A percentile compares a stretch with the other conserved stretches of the same genome.
phyloP scores from a whole-genome alignment of 2,797 vertebrate species.

The Peromyscus eremicus region DNA sequence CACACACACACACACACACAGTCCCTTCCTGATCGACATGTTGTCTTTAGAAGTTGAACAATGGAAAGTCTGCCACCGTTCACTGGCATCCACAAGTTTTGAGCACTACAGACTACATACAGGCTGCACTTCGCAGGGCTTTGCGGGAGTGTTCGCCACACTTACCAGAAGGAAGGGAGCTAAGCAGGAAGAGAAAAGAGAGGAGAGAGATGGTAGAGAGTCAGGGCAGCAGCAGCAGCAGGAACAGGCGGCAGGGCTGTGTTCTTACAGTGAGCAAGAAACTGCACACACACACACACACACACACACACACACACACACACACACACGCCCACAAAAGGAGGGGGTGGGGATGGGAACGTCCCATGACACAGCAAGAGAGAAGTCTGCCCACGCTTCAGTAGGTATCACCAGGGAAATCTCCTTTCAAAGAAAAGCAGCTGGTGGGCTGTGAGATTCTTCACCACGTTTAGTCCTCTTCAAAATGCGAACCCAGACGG shows the following conservation, averaged over 20 bases:
- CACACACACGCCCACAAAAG: background rate
- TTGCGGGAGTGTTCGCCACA: conserved; percentile 74
- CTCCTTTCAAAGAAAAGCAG: conserved; percentile 64
- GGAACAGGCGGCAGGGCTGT: conserved; percentile 64
- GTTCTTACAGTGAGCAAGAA: conserved; percentile 66
- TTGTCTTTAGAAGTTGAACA: conserved; percentile 68
- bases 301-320: conserved; percentile 41
- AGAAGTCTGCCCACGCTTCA: conserved; percentile 56
- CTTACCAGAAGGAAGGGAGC: conserved; percentile 87
- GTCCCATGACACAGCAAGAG: conserved; percentile 85
- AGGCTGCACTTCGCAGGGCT: background rate
- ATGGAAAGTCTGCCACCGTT: conserved; percentile 59
- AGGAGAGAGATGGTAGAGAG: conserved; percentile 79
- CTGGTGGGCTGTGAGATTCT: conserved; percentile 21
- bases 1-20: conserved; percentile 6
- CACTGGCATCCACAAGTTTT: conserved; percentile 64
- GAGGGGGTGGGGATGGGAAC: conserved; percentile 43
- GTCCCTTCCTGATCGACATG: conserved; percentile 49
- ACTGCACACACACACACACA: conserved; percentile 60
- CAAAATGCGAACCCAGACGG: background rate
- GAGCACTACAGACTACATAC: conserved; percentile 22
- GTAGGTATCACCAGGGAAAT: background rate
- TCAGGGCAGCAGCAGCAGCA: conserved; percentile 77
- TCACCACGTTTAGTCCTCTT: background rate
- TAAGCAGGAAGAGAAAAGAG: conserved; percentile 79